Percentiles rank a stretch among this genome's conserved stretches.
These are phyloP conservation scores for Tachina lurida DNA, from an alignment of 2,888 invertebrate species.

Conservation along the genomic window DNA sequence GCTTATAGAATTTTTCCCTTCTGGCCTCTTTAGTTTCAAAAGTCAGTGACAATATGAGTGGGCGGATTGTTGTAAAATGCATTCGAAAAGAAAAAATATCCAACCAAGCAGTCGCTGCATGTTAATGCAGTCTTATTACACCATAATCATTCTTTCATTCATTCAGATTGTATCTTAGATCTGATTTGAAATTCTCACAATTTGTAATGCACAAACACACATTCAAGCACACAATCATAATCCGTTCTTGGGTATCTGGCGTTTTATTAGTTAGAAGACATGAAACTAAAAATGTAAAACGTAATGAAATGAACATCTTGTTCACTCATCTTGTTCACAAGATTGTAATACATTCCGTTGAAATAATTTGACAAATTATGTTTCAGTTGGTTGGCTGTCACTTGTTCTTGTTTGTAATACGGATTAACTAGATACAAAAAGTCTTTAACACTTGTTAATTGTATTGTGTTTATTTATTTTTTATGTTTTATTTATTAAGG, in stretches of 20 bases:
- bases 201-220: constrained; percentile 20
- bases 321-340: constrained; percentile 45
- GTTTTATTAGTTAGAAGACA: not conserved
- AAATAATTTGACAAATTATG: constrained; percentile 65
- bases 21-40: not conserved
- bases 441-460: constrained; percentile 37
- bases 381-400: constrained; percentile 35
- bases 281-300: not conserved
- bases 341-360: constrained; percentile 55
- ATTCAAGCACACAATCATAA: constrained; percentile 3
- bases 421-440: not conserved
- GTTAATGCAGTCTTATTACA: not conserved
- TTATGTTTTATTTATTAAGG: not conserved
- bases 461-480: not conserved
- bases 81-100: not conserved
- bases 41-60: constrained; percentile 14
- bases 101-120: not conserved
- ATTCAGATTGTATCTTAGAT: constrained; percentile 23
- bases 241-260: constrained; percentile 22
- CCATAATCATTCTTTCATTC: constrained; percentile 18
- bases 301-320: not conserved
- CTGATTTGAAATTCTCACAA: constrained; percentile 51
- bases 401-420: constrained; percentile 16
- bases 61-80: constrained; percentile 12
- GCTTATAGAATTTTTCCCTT: not conserved